Evolutionary conservation across 64 coral and sea anemone genomes (phyloP).

Genomic region (Montipora capricornis): DNA sequence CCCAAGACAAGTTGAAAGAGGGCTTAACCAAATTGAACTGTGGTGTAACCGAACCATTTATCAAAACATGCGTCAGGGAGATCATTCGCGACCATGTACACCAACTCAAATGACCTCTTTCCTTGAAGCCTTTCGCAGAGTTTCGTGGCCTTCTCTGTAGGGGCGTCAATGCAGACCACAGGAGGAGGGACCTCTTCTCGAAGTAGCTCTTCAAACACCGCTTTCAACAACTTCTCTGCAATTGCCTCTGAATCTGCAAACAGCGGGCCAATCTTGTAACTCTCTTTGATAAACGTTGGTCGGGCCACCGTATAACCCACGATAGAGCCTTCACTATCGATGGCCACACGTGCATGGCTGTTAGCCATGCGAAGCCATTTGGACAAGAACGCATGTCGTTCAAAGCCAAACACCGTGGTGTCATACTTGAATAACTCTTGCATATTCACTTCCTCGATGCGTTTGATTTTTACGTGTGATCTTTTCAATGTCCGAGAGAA

Average conservation of each 20-base stretch:
- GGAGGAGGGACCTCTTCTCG: neutral
- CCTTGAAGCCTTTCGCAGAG: neutral
- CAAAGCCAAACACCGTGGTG: constrained; percentile 37
- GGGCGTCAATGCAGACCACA: neutral
- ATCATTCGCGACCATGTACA: neutral
- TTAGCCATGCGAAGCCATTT: neutral
- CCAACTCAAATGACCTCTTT: neutral
- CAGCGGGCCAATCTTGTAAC: neutral
- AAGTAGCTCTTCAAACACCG: constrained; percentile 19
- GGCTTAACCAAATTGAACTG: neutral
- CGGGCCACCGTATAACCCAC: constrained; percentile 22
- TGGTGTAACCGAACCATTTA: neutral
- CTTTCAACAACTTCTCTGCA: constrained; percentile 32
- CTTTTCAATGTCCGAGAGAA: neutral
- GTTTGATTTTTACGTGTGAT: neutral
- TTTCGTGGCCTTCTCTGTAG: neutral
- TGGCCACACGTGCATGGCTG: constrained; percentile 34
- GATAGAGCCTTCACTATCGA: constrained; percentile 6
- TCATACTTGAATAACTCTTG: constrained; percentile 28
- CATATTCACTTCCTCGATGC: neutral
- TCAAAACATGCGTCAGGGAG: constrained; percentile 6
- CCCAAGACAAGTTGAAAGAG: neutral
- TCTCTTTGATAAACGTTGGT: constrained; percentile 5
- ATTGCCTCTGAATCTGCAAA: constrained; percentile 34
- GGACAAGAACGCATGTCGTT: constrained; percentile 28